Base-by-base conservation (phyloP, 2,888 invertebrate species). In the Empis stercorea region DNA sequence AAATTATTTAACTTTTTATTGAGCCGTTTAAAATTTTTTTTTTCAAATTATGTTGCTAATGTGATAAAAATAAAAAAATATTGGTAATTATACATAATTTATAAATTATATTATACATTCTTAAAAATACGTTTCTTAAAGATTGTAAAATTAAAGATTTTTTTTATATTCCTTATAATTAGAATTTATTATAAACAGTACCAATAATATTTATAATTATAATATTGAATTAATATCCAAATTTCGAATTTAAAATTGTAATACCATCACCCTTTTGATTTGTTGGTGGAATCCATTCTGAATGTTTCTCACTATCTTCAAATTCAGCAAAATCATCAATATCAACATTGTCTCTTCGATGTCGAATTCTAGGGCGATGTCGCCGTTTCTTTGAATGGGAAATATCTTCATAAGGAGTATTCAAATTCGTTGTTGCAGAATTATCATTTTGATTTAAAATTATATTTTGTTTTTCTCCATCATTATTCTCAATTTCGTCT, bases 241-340 rank as follows among this genome's bases (percentile, higher is more conserved):
- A 80, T 68, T 84, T 86, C 34, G 81, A 80, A 68, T 87, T 87
- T 34, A 87, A 71, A 56, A 73, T 74, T 2, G 86, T 87, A 55
- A 76, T 73, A 6, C 87, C 87, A 68, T 87, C 87, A 1, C 87
- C 87, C 40, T 74, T 74, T 68, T 88, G 87, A 60, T 77, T 74
- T 54, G 68, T 57, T 1, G 88, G 88, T 4, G 88, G 87, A 37
- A 84, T 66, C 88, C 89, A 88, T 59, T 78, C 79, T 10, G 79
- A 80, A 63, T 84, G 86, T 60, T 85, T 79, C 48, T 77, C 77
- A 16, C 64, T 67, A 30, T 67, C 61, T 11, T 73, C 69, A 47
- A 75, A 71, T 54, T 73, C 73, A 43, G 64, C 68, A 46, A 61
- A 54, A 49, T 70, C 66, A n/a, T 62, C 63, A 49, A 65, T 63